Evolutionary conservation across 2,113 vertebrate species (phyloP), one percentile per base, ranked within the genome.

Genomic region (Pitta sordida): DNA sequence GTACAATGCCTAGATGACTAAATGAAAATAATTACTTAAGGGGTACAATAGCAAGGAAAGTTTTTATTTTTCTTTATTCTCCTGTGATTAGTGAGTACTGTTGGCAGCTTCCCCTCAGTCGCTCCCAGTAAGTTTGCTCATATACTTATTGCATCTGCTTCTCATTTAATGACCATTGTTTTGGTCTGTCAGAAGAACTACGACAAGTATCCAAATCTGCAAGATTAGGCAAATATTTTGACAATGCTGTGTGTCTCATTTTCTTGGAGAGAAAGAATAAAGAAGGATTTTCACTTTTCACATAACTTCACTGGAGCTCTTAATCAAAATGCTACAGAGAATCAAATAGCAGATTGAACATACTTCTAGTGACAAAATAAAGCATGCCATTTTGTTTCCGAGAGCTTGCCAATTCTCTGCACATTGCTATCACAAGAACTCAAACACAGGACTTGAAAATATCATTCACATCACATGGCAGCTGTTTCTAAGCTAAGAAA

Each of bases 161-260:
- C 97, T 97, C 97, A 97, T 97, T 97, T 98, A 96, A 97, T 97
- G 97, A 94, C 97, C 97, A 98, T 97, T 98, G 97, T 98, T 98
- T 97, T 94, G 97, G 95, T 87, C 96, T 97, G 96, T 96, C 97
- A 98, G 91, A 95, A 96, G 84, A 89, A 93, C 97, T 96, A 88
- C 37, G 27, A 96, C 94, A 93, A 97, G 91, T 84, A 96, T 86
- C 93, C 87, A 96, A 97, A 97, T 97, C 95, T 97, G 96, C 91
- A 93, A 97, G 96, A 98, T 98, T 94, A 97, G 96, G 96, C 96
- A 98, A 98, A 98, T 97, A 98, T 98, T 98, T 98, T 98, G 97
- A 98, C 97, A 97, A 95, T 95, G 96, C 95, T 91, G 64, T 52
- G 70, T 13, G 69, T 95, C 93, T 95, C 91, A 77, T 95, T 88